phyloP scores from a whole-genome alignment of 2,113 vertebrate genomes.

The Sclerurus mexicanus region DNA sequence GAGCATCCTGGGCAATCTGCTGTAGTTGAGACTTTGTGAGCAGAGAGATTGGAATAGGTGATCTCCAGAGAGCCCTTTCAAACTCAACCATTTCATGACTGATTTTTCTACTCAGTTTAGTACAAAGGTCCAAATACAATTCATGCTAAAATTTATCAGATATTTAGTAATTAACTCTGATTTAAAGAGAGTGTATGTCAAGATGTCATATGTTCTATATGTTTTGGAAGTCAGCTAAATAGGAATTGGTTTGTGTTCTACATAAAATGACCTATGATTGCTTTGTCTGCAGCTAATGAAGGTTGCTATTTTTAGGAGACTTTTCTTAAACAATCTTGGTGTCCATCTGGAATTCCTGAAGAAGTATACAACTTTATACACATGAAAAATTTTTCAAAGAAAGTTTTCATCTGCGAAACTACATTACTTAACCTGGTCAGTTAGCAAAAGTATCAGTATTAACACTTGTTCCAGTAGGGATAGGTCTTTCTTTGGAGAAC shows the following conservation, averaged over 20 bases:
- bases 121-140: background rate
- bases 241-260: background rate
- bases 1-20: background rate
- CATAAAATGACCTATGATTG: background rate
- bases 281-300: background rate
- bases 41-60: background rate
- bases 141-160: background rate
- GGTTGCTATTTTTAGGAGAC: background rate
- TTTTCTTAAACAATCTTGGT: background rate
- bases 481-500: background rate
- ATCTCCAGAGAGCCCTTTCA: background rate
- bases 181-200: background rate
- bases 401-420: background rate
- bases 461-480: background rate
- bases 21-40: background rate
- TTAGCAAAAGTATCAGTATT: background rate
- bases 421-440: accelerated
- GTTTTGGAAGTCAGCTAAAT: background rate
- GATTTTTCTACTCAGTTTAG: background rate
- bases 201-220: background rate
- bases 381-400: background rate
- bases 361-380: background rate
- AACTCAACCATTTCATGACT: background rate
- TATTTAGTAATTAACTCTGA: background rate
- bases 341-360: background rate